Evolutionary conservation across 2,113 vertebrate genomes (phyloP).

Genomic region (Eudorcas thomsonii): DNA sequence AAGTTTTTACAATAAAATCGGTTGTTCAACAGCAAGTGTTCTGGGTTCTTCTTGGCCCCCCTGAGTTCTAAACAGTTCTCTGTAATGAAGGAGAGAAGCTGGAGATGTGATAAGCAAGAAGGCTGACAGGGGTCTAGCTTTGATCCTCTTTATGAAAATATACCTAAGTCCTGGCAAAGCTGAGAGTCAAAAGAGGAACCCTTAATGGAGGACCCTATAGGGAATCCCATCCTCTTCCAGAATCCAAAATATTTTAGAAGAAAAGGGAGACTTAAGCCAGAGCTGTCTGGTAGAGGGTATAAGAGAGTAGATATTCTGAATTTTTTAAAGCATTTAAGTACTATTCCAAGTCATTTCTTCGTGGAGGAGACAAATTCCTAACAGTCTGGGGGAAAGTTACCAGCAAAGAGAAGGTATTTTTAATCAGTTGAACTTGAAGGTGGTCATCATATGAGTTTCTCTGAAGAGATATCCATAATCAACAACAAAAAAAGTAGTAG

Average conservation of each 20-base stretch:
- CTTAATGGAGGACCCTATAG: background rate
- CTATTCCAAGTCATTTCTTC: background rate
- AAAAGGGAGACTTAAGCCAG: background rate
- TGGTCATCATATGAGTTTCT: background rate
- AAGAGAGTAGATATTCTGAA: background rate
- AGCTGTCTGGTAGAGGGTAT: background rate
- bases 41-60: background rate
- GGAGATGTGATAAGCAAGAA: background rate
- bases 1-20: slow-evolving; percentile 24
- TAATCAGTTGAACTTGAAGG: background rate
- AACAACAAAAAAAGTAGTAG: background rate
- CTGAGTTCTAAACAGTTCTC: background rate
- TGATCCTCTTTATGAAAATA: background rate
- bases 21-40: background rate
- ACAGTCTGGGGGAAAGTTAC: background rate
- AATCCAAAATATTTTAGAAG: background rate
- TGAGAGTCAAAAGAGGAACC: background rate
- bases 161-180: background rate
- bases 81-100: background rate
- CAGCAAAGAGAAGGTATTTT: background rate
- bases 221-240: background rate
- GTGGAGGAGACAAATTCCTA: background rate
- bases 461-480: background rate
- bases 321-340: background rate
- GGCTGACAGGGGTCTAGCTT: background rate